Base-by-base conservation (phyloP, 2,797 vertebrate genomes). In the Acanthiza pusilla region DNA sequence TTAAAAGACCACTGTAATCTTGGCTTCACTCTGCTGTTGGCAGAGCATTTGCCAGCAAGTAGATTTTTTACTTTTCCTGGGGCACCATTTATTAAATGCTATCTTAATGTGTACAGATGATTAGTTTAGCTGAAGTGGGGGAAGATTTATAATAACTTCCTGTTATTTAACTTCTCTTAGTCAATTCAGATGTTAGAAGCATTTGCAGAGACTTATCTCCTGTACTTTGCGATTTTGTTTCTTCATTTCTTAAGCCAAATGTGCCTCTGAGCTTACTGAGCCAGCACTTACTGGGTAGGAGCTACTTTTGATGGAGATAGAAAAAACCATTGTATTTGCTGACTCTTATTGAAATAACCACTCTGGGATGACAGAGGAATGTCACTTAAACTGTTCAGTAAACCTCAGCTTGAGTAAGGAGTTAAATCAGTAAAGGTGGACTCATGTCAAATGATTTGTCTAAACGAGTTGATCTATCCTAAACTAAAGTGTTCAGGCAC, bases 51-150 rank as follows among this genome's bases (percentile, higher is more conserved):
- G 48, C 79, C 83, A 51, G 40, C 25, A 77, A 93, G 77, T 67
- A 93, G 93, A 94, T 96, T 96, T 97, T 96, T 96, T 70, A 42
- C 29, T 96, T 95, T 97, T 97, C 85, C 91, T 38, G 22, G 66
- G 65, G 45, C 74, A 83, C 61, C 71, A 89, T 96, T 97, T 97
- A 97, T 98, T 97, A 97, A 97, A 96, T 93, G 77, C 60, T 22
- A 13, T 93, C 91, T 96, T 94, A 94, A 94, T 86, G 67, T 94
- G 85, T 91, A 90, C 70, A 91, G 83, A 88, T 81, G 22, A 95
- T 91, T 88, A 88, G 83, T 86, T 88, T 86, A 81, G 48, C 75
- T 81, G 66, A 95, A 96, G 58, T 1, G 2, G 43, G 20, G 40
- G 21, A 93, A 91, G 73, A 94, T 91, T 94, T 93, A 67, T 86